These are phyloP conservation scores for Drosophila kanekoi DNA, from an alignment of 2,888 invertebrate genomes.

Conservation along the genomic window DNA sequence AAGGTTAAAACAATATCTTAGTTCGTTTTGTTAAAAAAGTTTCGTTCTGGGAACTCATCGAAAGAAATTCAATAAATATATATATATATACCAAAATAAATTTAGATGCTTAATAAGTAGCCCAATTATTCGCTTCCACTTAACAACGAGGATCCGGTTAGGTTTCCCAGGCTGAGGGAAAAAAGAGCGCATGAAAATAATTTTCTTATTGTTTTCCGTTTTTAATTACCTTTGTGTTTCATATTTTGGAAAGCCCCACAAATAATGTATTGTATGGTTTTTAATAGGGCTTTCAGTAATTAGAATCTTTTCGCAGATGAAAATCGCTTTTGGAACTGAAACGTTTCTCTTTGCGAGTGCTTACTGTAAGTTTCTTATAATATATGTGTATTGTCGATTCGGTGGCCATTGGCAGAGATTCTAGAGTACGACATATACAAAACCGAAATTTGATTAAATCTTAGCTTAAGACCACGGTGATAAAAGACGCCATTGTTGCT, in stretches of 20 bases:
- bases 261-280: not conserved
- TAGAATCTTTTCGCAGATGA: not conserved
- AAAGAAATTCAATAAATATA: no score
- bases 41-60: no score
- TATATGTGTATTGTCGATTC: no score
- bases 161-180: not conserved
- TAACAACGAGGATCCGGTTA: constrained; percentile 6
- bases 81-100: no score
- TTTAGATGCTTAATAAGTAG: not conserved
- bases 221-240: not conserved
- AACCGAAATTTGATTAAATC: not conserved
- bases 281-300: not conserved
- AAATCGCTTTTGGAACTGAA: no score
- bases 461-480: constrained; percentile 25
- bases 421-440: no score
- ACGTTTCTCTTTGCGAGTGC: no score
- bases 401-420: no score
- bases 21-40: no score
- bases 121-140: not conserved
- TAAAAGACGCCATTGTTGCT: constrained; percentile 51
- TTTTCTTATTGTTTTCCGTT: not conserved
- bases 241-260: not conserved
- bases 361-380: no score
- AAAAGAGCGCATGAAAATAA: not conserved
- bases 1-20: no score